phyloP scores from a whole-genome alignment of 2,888 invertebrate species.

The Pasiphila rectangulata region DNA sequence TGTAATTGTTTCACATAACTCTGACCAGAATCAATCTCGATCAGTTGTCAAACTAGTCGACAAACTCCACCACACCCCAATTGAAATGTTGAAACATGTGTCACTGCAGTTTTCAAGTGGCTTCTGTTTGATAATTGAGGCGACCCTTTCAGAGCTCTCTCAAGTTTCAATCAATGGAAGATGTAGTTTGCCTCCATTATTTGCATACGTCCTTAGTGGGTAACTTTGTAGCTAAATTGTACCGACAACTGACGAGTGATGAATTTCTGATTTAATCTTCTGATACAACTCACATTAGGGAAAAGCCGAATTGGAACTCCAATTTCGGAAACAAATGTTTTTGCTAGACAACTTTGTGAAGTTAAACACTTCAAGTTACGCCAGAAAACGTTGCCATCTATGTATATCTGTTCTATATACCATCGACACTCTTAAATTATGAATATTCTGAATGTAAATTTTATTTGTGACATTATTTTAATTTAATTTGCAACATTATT shows the following conservation, averaged over 20 bases:
- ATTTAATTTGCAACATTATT: no score
- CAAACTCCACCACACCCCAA: conserved; percentile 35
- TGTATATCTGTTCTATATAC: no score
- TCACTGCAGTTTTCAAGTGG: conserved; percentile 77
- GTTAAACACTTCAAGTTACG: no score
- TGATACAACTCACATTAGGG: not conserved
- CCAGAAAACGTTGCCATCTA: no score
- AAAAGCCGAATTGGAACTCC: no score
- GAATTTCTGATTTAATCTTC: not conserved
- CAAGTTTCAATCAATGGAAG: conserved; percentile 59
- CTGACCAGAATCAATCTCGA: no score
- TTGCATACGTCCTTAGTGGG: conserved; percentile 39
- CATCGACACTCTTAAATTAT: no score
- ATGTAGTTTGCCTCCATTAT: conserved; percentile 54
- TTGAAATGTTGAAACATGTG: conserved; percentile 73
- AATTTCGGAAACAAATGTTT: no score
- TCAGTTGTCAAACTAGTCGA: conserved; percentile 10
- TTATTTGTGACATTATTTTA: no score
- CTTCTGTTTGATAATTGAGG: conserved; percentile 63
- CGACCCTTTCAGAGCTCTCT: conserved; percentile 60
- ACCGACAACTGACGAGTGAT: not conserved
- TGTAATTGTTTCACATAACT: no score
- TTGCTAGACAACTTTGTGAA: no score
- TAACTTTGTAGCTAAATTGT: conserved; percentile 10
- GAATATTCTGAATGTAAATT: no score